phyloP scores from a whole-genome alignment of 2,113 vertebrate genomes.

The Calcarius ornatus region DNA sequence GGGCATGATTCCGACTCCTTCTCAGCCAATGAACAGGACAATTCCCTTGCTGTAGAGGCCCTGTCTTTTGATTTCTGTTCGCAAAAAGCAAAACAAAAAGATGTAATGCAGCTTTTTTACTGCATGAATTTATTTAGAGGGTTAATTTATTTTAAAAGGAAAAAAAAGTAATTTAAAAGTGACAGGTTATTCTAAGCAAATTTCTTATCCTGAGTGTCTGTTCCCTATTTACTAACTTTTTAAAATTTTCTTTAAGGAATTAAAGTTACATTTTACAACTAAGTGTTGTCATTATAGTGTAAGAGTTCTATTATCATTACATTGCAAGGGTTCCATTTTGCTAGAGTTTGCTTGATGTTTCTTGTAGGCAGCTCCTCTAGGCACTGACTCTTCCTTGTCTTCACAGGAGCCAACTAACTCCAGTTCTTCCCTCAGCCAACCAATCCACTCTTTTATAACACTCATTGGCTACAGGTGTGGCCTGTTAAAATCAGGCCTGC shows the following conservation, averaged over 20 bases:
- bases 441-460: no score
- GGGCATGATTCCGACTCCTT: no score
- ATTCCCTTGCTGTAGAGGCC: accelerated
- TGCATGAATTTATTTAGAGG: not conserved
- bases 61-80: not conserved
- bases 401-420: no score
- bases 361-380: no score
- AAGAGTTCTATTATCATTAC: no score
- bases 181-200: not conserved
- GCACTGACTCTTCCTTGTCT: no score
- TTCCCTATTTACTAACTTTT: not conserved
- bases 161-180: not conserved
- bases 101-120: not conserved
- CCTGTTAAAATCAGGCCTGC: no score
- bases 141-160: not conserved
- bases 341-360: no score
- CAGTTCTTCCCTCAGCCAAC: no score
- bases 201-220: not conserved
- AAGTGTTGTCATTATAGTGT: not conserved
- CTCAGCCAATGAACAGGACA: no score
- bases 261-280: not conserved
- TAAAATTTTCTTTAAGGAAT: not conserved
- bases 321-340: no score
- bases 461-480: no score
- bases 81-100: not conserved